Evolutionary conservation across 2,797 vertebrate species (phyloP).

Genomic region (Siniperca scherzeri): DNA sequence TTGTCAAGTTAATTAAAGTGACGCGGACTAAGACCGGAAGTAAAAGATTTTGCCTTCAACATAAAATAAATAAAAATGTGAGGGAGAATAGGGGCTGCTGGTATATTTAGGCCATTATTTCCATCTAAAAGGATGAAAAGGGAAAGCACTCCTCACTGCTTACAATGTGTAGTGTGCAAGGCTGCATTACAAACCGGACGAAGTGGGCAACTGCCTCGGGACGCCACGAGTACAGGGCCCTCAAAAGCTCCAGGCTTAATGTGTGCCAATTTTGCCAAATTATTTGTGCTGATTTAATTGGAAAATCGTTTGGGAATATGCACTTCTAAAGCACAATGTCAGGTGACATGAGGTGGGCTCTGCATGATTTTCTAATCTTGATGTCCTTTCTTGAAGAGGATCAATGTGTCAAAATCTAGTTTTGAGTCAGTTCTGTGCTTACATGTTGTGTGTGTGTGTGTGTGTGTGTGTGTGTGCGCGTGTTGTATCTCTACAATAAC

Average conservation of each 20-base stretch:
- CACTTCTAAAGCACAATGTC: background rate
- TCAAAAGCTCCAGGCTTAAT: background rate
- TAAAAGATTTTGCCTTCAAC: background rate
- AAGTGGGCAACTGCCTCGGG: background rate
- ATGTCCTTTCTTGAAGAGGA: background rate
- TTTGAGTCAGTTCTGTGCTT: background rate
- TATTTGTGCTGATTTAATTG: background rate
- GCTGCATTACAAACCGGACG: too few relatives aligned
- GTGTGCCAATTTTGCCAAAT: background rate
- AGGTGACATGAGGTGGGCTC: background rate
- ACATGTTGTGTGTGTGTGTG: background rate
- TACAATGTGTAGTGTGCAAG: background rate
- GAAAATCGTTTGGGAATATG: background rate
- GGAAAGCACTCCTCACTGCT: background rate
- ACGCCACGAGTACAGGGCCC: background rate
- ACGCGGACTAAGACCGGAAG: background rate
- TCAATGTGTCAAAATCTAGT: background rate
- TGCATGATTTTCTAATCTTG: background rate
- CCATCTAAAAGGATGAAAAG: background rate
- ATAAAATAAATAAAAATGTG: background rate
- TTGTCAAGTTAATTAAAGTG: slow-evolving; percentile 13
- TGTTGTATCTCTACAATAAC: background rate
- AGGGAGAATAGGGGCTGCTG: background rate
- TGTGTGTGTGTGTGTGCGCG: too few relatives aligned
- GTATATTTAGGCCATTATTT: background rate